phyloP scores from a whole-genome alignment of 2,797 vertebrate genomes.

The Neosalanx taihuensis region DNA sequence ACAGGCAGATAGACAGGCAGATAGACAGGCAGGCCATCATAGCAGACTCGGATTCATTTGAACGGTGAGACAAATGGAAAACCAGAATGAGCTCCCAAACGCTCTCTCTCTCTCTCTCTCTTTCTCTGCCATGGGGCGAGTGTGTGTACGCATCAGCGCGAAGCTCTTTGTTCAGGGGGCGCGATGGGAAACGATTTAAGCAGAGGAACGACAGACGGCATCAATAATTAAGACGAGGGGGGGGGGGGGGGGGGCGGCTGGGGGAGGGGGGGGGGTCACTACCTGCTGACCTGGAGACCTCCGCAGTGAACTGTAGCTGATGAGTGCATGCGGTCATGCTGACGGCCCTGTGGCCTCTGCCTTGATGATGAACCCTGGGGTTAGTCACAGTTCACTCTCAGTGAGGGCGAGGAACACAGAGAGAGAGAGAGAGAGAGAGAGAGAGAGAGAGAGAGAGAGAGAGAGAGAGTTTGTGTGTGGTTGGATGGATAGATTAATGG shows the following conservation, averaged over 20 bases:
- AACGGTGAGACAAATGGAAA: slow-evolving; percentile 53
- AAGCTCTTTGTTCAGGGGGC: slow-evolving; percentile 64
- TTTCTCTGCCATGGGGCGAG: background rate
- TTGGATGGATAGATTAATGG: background rate
- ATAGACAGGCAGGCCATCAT: background rate
- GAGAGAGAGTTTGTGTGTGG: background rate
- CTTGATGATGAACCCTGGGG: background rate
- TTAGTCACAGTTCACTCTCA: no score
- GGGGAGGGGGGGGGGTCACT: background rate
- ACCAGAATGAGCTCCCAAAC: slow-evolving; percentile 43
- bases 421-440: background rate
- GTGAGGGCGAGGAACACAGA: slow-evolving; percentile 23
- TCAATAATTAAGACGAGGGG: slow-evolving; percentile 60
- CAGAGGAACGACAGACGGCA: slow-evolving; percentile 47
- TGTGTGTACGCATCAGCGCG: slow-evolving; percentile 53
- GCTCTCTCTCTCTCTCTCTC: slow-evolving; percentile 6
- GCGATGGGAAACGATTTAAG: slow-evolving; percentile 44
- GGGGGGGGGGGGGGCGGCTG: slow-evolving; percentile 11
- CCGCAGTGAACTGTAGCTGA: background rate
- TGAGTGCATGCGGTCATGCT: slow-evolving; percentile 43
- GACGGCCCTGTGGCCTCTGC: slow-evolving; percentile 51
- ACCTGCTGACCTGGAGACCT: slow-evolving; percentile 13
- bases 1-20: no score
- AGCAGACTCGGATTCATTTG: slow-evolving; percentile 48
- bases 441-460: background rate